phyloP scores from a whole-genome alignment of 2,113 vertebrate genomes.

The Phyllopteryx taeniolatus region DNA sequence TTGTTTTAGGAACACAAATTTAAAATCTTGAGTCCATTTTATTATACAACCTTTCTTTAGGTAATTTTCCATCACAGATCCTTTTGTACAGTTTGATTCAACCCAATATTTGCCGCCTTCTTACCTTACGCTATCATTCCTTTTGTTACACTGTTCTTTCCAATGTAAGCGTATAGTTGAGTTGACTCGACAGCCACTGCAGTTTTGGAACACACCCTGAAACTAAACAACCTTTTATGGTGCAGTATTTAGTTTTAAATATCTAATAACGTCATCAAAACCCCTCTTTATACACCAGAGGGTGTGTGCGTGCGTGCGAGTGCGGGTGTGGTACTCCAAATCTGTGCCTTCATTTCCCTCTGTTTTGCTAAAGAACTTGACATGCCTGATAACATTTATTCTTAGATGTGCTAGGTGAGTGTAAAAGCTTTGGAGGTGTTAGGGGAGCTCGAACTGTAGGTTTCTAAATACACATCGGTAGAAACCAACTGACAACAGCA shows the following conservation, averaged over 20 bases:
- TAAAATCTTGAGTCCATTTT: slow-evolving; percentile 1
- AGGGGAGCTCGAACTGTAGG: background rate
- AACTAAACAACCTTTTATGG: background rate
- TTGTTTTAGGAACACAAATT: background rate
- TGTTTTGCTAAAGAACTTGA: slow-evolving; percentile 13
- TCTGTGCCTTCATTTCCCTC: slow-evolving; percentile 64
- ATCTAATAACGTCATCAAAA: background rate
- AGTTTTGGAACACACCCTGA: background rate
- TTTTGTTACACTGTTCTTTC: slow-evolving; percentile 3
- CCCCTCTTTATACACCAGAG: slow-evolving; percentile 49
- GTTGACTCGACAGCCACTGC: background rate
- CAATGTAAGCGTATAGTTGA: slow-evolving; percentile 20
- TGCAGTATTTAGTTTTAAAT: background rate
- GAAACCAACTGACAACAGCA: slow-evolving; percentile 10
- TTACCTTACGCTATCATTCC: slow-evolving; percentile 1
- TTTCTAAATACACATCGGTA: background rate
- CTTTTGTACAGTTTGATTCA: slow-evolving; percentile 15
- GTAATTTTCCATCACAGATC: slow-evolving; percentile 11
- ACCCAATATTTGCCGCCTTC: slow-evolving; percentile 3
- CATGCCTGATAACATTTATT: background rate
- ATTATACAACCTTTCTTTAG: slow-evolving; percentile 20
- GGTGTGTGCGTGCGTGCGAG: slow-evolving; percentile 42
- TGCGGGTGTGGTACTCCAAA: slow-evolving; percentile 40
- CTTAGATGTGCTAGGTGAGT: background rate
- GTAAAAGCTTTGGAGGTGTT: background rate